Percentiles rank a stretch among this genome's conserved stretches.
phyloP scores from a whole-genome alignment of 2,113 vertebrate genomes.

The Trichechus manatus region DNA sequence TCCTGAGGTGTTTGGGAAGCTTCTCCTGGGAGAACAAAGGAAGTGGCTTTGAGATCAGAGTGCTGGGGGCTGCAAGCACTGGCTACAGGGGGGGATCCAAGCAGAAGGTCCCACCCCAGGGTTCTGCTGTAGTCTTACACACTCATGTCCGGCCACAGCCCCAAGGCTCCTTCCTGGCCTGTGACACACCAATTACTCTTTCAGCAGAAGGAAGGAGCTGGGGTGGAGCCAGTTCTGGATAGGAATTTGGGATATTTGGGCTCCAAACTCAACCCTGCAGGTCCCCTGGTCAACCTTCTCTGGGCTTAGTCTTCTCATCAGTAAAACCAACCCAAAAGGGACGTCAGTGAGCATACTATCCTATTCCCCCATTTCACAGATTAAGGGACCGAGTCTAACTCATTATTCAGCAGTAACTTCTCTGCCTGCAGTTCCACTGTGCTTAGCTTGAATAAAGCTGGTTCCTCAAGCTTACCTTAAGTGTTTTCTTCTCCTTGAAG shows the following conservation, averaged over 20 bases:
- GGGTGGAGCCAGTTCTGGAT: not conserved
- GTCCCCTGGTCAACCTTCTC: not conserved
- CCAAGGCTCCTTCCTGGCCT: not conserved
- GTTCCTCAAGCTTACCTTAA: not conserved
- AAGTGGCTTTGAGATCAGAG: slow-evolving; percentile 23
- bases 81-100: not conserved
- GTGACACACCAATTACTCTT: not conserved
- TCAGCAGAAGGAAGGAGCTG: not conserved
- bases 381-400: not conserved
- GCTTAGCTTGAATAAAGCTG: not conserved
- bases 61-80: not conserved
- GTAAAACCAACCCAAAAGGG: not conserved
- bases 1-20: slow-evolving; percentile 10
- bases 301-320: not conserved
- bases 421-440: not conserved
- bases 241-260: not conserved
- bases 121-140: not conserved
- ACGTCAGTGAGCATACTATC: not conserved
- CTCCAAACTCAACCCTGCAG: not conserved
- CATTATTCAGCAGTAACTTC: not conserved
- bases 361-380: not conserved
- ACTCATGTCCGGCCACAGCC: not conserved
- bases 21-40: not conserved
- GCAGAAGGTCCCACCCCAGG: not conserved
- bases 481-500: not conserved